A percentile compares a stretch with the other conserved stretches of the same genome.
Conservation (phyloP, 2,797 vertebrate species). For the Arrhamphus sclerolepis region DNA sequence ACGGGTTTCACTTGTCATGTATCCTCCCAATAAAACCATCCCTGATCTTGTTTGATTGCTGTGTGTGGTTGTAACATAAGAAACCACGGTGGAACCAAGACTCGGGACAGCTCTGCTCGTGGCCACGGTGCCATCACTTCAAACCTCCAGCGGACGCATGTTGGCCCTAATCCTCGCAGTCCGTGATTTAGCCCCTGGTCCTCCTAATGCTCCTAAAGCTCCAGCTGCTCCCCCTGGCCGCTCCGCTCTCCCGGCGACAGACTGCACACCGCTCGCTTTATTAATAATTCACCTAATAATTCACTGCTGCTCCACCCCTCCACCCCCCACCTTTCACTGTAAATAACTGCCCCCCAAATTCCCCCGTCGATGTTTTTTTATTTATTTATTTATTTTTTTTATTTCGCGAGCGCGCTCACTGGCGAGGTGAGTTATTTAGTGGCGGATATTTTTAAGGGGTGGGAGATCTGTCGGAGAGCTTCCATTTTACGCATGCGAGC, state of each 20-base stretch:
- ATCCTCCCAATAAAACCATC: too few relatives aligned
- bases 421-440: constrained; percentile 52
- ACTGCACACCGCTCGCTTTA: constrained; percentile 76
- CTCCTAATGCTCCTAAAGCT: constrained; percentile 77
- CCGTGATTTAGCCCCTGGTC: constrained; percentile 73
- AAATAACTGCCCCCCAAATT: constrained; percentile 60
- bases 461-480: constrained; percentile 24
- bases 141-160: constrained; percentile 18
- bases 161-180: constrained; percentile 56
- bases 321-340: constrained; percentile 23
- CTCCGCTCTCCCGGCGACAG: constrained; percentile 68
- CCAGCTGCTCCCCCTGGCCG: constrained; percentile 77
- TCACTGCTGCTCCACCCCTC: constrained; percentile 53
- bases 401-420: constrained; percentile 19
- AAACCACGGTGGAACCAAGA: not conserved
- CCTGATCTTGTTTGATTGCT: too few relatives aligned
- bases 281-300: constrained; percentile 82
- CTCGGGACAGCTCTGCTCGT: constrained; percentile 9
- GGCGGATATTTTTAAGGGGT: constrained; percentile 29
- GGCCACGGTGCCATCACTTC: constrained; percentile 26
- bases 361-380: constrained; percentile 11
- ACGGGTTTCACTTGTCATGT: too few relatives aligned
- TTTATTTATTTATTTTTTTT: not conserved
- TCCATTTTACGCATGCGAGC: constrained; percentile 51
- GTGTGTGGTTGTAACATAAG: too few relatives aligned